Base-by-base conservation (phyloP, 1,140 invertebrate species). In the Ceratoteleas bidentatus region DNA sequence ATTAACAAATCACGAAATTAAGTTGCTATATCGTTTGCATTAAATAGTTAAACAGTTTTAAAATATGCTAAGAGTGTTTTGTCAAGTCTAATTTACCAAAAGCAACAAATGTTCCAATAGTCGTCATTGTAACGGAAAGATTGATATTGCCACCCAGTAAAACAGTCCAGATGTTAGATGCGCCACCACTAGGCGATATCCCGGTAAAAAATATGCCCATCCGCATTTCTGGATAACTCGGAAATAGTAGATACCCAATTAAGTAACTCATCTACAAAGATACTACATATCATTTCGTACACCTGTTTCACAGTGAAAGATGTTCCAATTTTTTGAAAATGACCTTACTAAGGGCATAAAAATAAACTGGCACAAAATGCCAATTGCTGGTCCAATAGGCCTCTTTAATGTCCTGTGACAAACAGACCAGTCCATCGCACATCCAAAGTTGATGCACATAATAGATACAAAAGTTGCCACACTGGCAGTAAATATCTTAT, bases 111-210 rank as follows among this genome's bases (percentile, higher is more conserved):
- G 96, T 98, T 70, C 96, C 96, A 56, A 99, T 93, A 16, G 97
- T 95, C 0, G 98, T 99, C 97, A 99, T 98, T 6, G 97, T 95
- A 60, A 99, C 94, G 0, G 96, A 98, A 6, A 99, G 92, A 91
- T 97, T 95, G 0, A 98, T 92, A 92, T 98, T 98, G 6, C 96
- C 98, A 36, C 94, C 95, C 0, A 99, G 89, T 34, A 98, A 93
- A 69, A 96, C 94, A 0, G 97, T 96, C 97, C 98, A 99, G 82
- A 98, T 97, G 88, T 99, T 99, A n/a, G 97, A 98, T 9, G 97
- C 96, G 1, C 97, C 97, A 0, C 98, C 98, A 34, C 96, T 97
- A 11, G 98, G 98, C 65, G 96, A 95, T 53, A 97, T 96, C 0
- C 97, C 98, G 2, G 96, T 96, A 84, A 98, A 96, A 91, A 99